Evolutionary conservation across 2,888 invertebrate species (phyloP).

Genomic region (Aphelenchoides bicaudatus): DNA sequence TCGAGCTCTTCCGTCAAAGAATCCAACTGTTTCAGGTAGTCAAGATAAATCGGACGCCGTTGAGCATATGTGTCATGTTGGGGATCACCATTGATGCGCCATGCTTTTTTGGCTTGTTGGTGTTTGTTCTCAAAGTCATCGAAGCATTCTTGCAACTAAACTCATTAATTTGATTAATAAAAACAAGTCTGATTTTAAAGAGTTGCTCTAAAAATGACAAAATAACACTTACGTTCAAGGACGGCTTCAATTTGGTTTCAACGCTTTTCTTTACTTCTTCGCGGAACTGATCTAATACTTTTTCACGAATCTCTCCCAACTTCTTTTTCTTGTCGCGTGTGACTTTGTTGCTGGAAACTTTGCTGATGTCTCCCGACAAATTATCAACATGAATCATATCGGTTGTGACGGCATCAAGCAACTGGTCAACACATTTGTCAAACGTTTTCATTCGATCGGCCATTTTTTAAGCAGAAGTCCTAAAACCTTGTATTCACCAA

Average conservation of each 20-base stretch:
- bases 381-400: constrained; percentile 5
- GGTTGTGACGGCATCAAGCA: constrained; percentile 3
- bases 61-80: constrained; percentile 15
- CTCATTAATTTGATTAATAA: no score
- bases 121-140: background rate
- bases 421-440: background rate
- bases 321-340: no score
- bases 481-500: background rate
- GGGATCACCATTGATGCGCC: constrained; percentile 8
- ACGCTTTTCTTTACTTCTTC: background rate
- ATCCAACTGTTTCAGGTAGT: background rate
- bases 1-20: background rate
- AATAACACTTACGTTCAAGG: background rate
- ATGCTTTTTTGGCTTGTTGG: background rate
- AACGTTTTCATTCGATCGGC: background rate
- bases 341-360: background rate
- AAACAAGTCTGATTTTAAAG: no score
- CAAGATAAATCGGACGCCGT: background rate
- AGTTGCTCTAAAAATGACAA: background rate
- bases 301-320: background rate
- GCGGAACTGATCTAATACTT: background rate
- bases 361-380: background rate
- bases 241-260: background rate
- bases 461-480: background rate
- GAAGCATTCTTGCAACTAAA: background rate